These are phyloP conservation scores for Rhorus exstirpatorius DNA, from an alignment of 2,888 invertebrate species.

Conservation along the genomic window DNA sequence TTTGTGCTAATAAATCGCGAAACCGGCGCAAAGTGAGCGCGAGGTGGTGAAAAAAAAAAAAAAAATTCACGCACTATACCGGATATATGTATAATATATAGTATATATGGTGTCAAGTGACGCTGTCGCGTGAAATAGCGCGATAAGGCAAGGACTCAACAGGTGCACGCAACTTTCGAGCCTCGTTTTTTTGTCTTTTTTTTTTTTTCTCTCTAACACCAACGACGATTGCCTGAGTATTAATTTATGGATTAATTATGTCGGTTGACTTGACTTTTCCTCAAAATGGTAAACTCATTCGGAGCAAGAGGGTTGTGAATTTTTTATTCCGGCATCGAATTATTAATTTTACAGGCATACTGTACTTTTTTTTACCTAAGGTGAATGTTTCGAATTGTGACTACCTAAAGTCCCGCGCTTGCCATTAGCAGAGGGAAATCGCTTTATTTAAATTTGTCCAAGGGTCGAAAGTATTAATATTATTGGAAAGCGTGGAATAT, in stretches of 20 bases:
- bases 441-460: too few species aligned
- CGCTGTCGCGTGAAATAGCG: slow-evolving; percentile 39
- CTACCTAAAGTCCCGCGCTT: too few species aligned
- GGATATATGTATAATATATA: background rate
- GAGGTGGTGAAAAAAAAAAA: background rate
- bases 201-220: background rate
- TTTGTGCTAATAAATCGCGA: slow-evolving; percentile 25
- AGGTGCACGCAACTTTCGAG: slow-evolving; percentile 64
- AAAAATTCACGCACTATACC: slow-evolving; percentile 30
- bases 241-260: slow-evolving; percentile 1
- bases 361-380: too few species aligned
- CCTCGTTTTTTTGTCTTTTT: slow-evolving; percentile 26
- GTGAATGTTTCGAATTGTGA: too few species aligned
- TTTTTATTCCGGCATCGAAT: too few species aligned
- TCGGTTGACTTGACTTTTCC: too few species aligned
- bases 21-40: slow-evolving; percentile 8
- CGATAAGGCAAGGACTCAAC: slow-evolving; percentile 67
- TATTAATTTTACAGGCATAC: too few species aligned
- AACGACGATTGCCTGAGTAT: background rate
- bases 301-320: too few species aligned
- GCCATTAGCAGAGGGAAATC: too few species aligned
- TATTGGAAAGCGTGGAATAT: too few species aligned
- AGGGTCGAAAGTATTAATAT: too few species aligned
- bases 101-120: slow-evolving; percentile 10
- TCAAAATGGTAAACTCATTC: too few species aligned